Percentiles rank a stretch among this genome's conserved stretches.
Evolutionary conservation across 2,113 vertebrate species (phyloP).

Genomic region (Columbina picui): DNA sequence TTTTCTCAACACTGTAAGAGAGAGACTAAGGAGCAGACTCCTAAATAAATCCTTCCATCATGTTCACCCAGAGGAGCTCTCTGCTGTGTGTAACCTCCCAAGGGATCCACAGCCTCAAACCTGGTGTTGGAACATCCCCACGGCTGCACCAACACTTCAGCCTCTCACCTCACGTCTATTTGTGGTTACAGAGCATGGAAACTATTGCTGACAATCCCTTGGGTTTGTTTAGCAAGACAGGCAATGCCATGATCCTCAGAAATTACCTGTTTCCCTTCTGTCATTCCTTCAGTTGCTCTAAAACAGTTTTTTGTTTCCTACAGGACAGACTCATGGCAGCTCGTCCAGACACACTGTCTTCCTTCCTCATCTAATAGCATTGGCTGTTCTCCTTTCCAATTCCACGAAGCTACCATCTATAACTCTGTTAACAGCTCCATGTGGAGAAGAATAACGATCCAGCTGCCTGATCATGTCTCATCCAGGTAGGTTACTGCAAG

Average conservation of each 20-base stretch:
- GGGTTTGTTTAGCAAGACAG: background rate
- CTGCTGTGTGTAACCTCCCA: background rate
- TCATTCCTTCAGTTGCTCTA: background rate
- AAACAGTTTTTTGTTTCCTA: background rate
- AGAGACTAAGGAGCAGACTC: background rate
- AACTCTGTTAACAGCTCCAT: constrained; percentile 93
- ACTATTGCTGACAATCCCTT: background rate
- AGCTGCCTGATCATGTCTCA: constrained; percentile 94
- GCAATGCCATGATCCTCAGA: background rate
- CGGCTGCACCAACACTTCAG: background rate
- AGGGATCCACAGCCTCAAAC: background rate
- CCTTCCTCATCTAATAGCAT: constrained; percentile 95
- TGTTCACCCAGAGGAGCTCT: background rate
- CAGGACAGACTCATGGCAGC: constrained; percentile 95
- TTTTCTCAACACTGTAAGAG: background rate
- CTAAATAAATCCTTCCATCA: background rate
- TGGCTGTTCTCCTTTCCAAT: constrained; percentile 97
- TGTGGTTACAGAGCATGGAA: background rate
- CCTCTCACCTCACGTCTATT: background rate
- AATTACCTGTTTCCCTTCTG: background rate
- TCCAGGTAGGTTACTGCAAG: constrained; percentile 82
- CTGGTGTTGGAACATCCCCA: background rate
- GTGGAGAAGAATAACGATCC: constrained; percentile 94
- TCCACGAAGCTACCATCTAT: constrained; percentile 97
- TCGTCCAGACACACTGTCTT: constrained; percentile 94